These are phyloP conservation scores for Benitochromis conjunctus DNA, from an alignment of 2,113 vertebrate genomes.

Conservation along the genomic window DNA sequence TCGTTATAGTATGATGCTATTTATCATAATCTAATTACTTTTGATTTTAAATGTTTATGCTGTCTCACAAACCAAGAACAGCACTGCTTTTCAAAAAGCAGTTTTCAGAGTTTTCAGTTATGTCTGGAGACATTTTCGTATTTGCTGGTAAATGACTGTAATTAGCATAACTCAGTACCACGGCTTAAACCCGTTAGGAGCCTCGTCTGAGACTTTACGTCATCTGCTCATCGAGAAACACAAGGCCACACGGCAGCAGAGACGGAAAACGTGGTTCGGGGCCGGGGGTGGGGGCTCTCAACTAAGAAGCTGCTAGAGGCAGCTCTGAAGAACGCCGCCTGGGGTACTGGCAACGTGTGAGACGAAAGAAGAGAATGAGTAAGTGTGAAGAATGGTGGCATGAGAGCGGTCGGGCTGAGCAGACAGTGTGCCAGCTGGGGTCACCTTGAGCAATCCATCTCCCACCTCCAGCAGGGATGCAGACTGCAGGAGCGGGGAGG, in stretches of 20 bases:
- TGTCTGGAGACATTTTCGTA: neutral
- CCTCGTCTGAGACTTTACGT: neutral
- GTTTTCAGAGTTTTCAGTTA: neutral
- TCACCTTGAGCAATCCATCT: conserved; percentile 53
- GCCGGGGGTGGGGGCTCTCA: neutral
- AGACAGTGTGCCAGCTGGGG: neutral
- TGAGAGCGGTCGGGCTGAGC: neutral
- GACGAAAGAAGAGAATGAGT: neutral
- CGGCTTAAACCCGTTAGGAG: neutral
- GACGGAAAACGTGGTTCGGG: neutral
- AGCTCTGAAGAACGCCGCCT: neutral
- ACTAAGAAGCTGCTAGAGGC: neutral
- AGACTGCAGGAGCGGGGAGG: neutral
- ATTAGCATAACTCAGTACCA: neutral
- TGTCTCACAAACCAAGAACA: neutral
- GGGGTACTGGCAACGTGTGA: neutral
- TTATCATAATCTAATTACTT: neutral
- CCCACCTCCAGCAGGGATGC: neutral
- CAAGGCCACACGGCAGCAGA: neutral
- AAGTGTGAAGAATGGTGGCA: conserved; percentile 3
- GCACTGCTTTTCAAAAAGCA: neutral
- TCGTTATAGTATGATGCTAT: neutral
- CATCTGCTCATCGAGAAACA: neutral
- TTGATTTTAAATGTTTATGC: neutral
- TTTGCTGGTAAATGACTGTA: neutral